A percentile compares a stretch with the other conserved stretches of the same genome.
These are phyloP conservation scores for Ardeotis arabs DNA, from an alignment of 2,113 vertebrate genomes.

Conservation along the genomic window DNA sequence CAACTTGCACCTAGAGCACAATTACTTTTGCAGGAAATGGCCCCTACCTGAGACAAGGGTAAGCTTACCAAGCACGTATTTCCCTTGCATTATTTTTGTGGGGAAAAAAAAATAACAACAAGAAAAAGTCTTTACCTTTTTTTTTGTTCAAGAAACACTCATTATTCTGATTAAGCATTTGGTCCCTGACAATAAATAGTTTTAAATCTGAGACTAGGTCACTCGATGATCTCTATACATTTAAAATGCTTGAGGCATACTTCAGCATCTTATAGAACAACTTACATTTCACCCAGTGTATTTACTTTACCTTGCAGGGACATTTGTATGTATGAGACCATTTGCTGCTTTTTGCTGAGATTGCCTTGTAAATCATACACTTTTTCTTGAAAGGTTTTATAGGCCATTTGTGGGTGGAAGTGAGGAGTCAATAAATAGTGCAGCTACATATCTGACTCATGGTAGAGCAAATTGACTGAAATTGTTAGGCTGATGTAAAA, in stretches of 20 bases:
- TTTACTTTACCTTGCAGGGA: not conserved
- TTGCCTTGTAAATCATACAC: constrained; percentile 49
- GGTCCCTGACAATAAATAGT: not conserved
- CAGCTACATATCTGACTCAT: not conserved
- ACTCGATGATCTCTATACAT: not conserved
- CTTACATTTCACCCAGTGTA: not conserved
- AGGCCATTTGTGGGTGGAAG: constrained; percentile 22
- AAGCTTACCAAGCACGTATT: not conserved
- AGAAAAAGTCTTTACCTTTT: not conserved
- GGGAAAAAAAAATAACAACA: not conserved
- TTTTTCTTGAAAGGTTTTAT: constrained; percentile 61
- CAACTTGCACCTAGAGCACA: not conserved
- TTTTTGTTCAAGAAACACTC: not conserved
- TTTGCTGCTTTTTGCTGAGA: constrained; percentile 29
- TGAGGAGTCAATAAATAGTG: constrained; percentile 52
- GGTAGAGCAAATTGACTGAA: constrained; percentile 7
- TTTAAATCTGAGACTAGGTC: not conserved
- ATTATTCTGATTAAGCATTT: not conserved
- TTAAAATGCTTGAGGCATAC: not conserved
- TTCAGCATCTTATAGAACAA: not conserved
- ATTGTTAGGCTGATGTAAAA: not conserved
- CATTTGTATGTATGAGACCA: constrained; percentile 13
- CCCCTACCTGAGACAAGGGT: not conserved
- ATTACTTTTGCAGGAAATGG: not conserved
- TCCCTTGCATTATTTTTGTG: not conserved